phyloP scores from a whole-genome alignment of 2,113 vertebrate genomes.

The Bombycilla garrulus region DNA sequence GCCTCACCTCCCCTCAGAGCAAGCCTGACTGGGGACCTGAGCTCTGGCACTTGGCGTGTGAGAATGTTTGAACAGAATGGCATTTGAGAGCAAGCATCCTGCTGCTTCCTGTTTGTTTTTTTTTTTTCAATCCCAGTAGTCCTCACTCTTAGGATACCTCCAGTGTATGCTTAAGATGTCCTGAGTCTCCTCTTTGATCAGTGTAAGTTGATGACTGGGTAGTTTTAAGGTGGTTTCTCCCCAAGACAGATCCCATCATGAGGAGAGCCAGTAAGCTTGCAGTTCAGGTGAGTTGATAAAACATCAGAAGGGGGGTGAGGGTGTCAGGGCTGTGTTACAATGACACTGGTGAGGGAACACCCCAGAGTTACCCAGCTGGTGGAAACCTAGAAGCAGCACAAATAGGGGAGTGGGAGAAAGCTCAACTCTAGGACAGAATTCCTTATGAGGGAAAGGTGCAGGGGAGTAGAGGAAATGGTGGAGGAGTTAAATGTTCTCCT shows the following conservation, averaged over 20 bases:
- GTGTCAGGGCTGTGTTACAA: neutral
- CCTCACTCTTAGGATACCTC: neutral
- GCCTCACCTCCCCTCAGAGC: neutral
- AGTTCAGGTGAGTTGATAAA: neutral
- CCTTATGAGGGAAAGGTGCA: neutral
- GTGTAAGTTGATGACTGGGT: neutral
- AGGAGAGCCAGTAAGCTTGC: neutral
- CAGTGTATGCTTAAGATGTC: neutral
- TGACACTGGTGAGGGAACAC: neutral
- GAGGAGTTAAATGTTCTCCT: neutral
- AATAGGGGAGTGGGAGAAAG: neutral
- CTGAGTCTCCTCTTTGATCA: neutral
- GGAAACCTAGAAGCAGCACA: neutral
- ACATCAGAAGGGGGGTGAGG: neutral
- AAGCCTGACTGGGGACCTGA: neutral
- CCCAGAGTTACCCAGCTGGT: neutral
- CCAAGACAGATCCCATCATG: neutral
- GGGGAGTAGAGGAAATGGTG: neutral
- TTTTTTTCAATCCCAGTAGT: neutral
- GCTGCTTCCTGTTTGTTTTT: neutral
- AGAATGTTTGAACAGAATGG: neutral
- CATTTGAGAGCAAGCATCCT: accelerated
- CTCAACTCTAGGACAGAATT: neutral
- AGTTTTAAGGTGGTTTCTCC: neutral
- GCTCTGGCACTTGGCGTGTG: accelerated